Evolutionary conservation across 2,888 invertebrate species (phyloP), one percentile per base, ranked within the genome.

Genomic region (Lithophane ornitopus): DNA sequence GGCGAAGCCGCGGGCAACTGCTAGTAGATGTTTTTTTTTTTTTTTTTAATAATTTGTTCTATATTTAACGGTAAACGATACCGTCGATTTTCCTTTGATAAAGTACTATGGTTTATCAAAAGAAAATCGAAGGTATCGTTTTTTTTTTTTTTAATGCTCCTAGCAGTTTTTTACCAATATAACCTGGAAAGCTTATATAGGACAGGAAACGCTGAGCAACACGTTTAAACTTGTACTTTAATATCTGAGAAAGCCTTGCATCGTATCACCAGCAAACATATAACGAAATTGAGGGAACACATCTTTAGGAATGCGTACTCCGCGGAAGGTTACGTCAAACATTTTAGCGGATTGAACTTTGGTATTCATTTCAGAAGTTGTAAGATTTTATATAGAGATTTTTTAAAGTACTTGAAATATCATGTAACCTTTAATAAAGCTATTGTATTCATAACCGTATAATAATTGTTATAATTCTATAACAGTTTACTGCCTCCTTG

Each of bases 221-320:
- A 19, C 26, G 28, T 22, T 52, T 49, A 59, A 84, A 75, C 49
- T 16, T 67, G 22, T 84, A 52, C 59, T 72, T 70, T 76, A 76
- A 84, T 80, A 76, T 73, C 44, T 61, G 41, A 52, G 73, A 73
- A 73, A 82, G 71, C 82, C 54, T 84, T 66, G 62, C 58, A 58
- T 78, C 59, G 67, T 65, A 66, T 63, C 39, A n/a, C 34, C 61
- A 66, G 61, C 56, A 74, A 66, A 58, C 28, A 70, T 52, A 62
- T 65, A 80, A 83, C 39, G 44, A 44, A 63, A 83, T 81, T 68
- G 67, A 69, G n/a, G 39, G 22, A 44, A 54, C 63, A 44, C 70
- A 16, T 74, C 61, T 65, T 71, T 66, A 66, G 34, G 54, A 68
- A 78, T 74, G 39, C 39, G 28, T 66, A 22, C 12, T 49, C 49